A percentile compares a stretch with the other conserved stretches of the same genome.
Conservation (phyloP, 1,140 invertebrate genomes). For the Cheumatopsyche charites region DNA sequence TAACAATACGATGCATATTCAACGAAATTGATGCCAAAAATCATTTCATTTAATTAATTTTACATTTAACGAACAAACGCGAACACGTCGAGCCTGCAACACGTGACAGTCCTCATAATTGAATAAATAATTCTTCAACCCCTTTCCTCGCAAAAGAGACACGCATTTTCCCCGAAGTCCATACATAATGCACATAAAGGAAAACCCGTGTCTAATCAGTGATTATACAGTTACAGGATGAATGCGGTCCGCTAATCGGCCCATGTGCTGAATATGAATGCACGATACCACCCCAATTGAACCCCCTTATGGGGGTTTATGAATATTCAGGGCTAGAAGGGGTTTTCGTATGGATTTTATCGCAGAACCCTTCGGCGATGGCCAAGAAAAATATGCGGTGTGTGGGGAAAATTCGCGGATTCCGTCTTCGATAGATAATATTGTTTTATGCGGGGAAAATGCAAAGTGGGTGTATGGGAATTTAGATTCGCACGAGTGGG, state of each 20-base stretch:
- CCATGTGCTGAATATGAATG: slow-evolving; percentile 33
- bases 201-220: slow-evolving; percentile 32
- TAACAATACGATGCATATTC: too few relatives aligned
- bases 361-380: neutral
- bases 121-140: too few relatives aligned
- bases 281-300: neutral
- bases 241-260: slow-evolving; percentile 29
- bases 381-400: neutral
- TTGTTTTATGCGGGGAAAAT: slow-evolving; percentile 3
- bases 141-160: too few relatives aligned
- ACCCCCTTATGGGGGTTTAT: slow-evolving; percentile 4
- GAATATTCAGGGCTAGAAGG: neutral
- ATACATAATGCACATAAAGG: slow-evolving; percentile 26
- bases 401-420: slow-evolving; percentile 5
- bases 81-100: too few relatives aligned
- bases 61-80: too few relatives aligned
- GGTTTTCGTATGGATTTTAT: slow-evolving; percentile 10
- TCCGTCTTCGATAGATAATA: slow-evolving; percentile 14
- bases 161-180: too few relatives aligned
- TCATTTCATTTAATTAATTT: too few relatives aligned
- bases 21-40: too few relatives aligned
- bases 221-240: slow-evolving; percentile 23
- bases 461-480: too few relatives aligned
- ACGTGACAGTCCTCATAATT: too few relatives aligned
- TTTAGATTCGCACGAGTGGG: too few relatives aligned